Conservation (phyloP, 1,140 invertebrate genomes). For the Drosophila murphyi region DNA sequence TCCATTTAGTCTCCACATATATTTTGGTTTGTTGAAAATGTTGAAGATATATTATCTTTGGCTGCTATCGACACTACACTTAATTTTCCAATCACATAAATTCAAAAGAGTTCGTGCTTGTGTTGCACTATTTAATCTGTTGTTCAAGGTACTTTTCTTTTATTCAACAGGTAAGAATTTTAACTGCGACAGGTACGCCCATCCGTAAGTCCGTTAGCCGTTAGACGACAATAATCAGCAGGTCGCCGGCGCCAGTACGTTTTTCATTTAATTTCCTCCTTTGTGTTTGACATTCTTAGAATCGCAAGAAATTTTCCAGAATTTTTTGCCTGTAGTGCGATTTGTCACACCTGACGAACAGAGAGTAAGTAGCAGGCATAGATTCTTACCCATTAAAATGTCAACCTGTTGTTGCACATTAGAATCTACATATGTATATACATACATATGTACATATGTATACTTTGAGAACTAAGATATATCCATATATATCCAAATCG, state of each 20-base stretch:
- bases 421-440: not conserved
- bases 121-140: conserved; percentile 27
- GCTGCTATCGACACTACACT: not conserved
- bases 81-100: conserved; percentile 11
- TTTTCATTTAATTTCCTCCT: conserved; percentile 47
- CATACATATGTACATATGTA: conserved; percentile 1
- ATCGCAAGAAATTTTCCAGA: conserved; percentile 42
- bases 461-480: no score
- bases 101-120: conserved; percentile 12
- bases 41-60: not conserved
- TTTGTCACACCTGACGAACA: conserved; percentile 71
- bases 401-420: conserved; percentile 28
- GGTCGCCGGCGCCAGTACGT: conserved; percentile 71
- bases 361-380: conserved; percentile 38
- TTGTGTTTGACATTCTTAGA: conserved; percentile 63
- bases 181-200: conserved; percentile 46
- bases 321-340: conserved; percentile 52
- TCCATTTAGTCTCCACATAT: conserved; percentile 25
- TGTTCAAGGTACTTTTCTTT: conserved; percentile 5
- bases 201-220: conserved; percentile 34
- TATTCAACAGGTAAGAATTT: conserved; percentile 55
- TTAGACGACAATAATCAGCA: conserved; percentile 55
- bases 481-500: no score
- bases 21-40: not conserved
- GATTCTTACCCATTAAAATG: conserved; percentile 27